Base-by-base conservation (phyloP, 2,797 vertebrate genomes). In the Argentina silus region DNA sequence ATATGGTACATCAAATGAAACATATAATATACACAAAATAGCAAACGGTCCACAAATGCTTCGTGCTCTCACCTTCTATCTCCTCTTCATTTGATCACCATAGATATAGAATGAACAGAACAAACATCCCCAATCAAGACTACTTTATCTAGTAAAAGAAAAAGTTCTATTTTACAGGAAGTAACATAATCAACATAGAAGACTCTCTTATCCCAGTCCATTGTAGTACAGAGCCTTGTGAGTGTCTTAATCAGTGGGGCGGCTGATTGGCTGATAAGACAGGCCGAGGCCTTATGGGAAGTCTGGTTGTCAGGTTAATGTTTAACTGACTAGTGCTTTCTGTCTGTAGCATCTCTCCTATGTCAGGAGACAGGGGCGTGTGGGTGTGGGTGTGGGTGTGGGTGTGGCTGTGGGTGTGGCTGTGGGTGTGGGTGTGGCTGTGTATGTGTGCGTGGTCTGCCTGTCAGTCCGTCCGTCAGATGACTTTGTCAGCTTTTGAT, bases 291-390 rank as follows among this genome's bases (percentile, higher is more conserved):
- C 72, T 80, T 71, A 78, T 81, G 53, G 19, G 47, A 17, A 76
- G 51, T 27, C 27, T 3, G 0, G 55, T 44, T 44, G 21, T 11
- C 11, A 53, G 60, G 83, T 69, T 73, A 87, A 89, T 87, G 70
- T 21, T 87, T 88, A 76, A 83, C 78, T 11, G 23, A 61, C 69
- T 51, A 2, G 5, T 70, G 71, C 23, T 81, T 43, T 0, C 70
- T 23, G 67, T 74, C 14, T 43, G 7, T 7, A 23, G 72, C 44
- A 61, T n/a, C 27, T 36, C 27, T 36, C 27, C 27, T 36, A 36
- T 36, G 27, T 36, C 27, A 36, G 27, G 19, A 17, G 27, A 2
- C 27, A 36, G 27, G 19, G 8, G 53, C n/a, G 19, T 48, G 47
- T 48, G 47, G 1, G 7, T 48, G 47, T 48, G 47, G 1, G 7